Conservation (phyloP, 2,888 invertebrate species). For the Lasioglossum lativentre region DNA sequence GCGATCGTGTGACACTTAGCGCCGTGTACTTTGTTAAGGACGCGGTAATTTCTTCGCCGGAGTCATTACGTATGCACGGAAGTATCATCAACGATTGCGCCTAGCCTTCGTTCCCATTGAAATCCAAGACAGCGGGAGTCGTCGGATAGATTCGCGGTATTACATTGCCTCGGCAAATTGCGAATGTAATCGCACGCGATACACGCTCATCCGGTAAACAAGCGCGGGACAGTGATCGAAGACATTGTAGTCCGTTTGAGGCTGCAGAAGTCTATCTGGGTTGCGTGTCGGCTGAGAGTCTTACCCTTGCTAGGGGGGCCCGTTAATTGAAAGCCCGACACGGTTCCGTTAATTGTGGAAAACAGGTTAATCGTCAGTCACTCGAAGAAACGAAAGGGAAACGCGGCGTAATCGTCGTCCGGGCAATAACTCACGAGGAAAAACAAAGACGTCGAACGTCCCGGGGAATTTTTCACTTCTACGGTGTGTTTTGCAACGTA, state of each 20-base stretch:
- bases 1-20: background rate
- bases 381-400: slow-evolving; percentile 26
- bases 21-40: background rate
- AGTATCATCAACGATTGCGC: background rate
- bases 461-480: background rate
- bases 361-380: slow-evolving; percentile 58
- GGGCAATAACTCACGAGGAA: background rate
- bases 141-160: slow-evolving; percentile 31
- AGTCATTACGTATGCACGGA: background rate
- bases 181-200: slow-evolving; percentile 67
- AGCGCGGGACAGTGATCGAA: slow-evolving; percentile 37
- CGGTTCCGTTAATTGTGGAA: slow-evolving; percentile 48
- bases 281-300: slow-evolving; percentile 56
- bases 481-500: background rate
- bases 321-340: slow-evolving; percentile 65
- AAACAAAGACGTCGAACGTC: background rate
- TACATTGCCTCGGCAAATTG: slow-evolving; percentile 63
- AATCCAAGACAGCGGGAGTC: slow-evolving; percentile 36
- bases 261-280: slow-evolving; percentile 45
- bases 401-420: slow-evolving; percentile 18
- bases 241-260: slow-evolving; percentile 49
- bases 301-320: slow-evolving; percentile 39
- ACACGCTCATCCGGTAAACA: slow-evolving; percentile 58
- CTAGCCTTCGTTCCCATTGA: slow-evolving; percentile 30
- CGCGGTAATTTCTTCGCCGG: no score